phyloP scores from a whole-genome alignment of 2,797 vertebrate species.

The Gastrophryne carolinensis region DNA sequence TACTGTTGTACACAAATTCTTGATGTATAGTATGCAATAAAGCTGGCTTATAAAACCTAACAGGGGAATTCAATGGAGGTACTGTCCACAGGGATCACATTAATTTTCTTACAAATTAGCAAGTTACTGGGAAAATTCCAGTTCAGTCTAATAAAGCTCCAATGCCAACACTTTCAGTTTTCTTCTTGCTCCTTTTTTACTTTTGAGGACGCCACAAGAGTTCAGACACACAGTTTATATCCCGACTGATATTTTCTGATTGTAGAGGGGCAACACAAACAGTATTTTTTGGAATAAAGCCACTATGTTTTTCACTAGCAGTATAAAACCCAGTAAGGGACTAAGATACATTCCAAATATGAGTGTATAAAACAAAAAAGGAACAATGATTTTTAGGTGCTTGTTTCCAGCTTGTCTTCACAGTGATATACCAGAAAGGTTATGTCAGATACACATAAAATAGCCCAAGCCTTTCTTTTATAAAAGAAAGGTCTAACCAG shows the following conservation, averaged over 20 bases:
- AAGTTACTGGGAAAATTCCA: background rate
- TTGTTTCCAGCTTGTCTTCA: conserved; percentile 91
- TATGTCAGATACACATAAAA: conserved; percentile 78
- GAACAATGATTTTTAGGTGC: conserved; percentile 78
- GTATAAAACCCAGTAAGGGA: conserved; percentile 62
- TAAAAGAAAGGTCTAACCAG: conserved; percentile 74
- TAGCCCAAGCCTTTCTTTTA: conserved; percentile 81
- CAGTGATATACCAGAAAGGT: conserved; percentile 98
- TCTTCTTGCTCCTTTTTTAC: background rate
- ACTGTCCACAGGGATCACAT: background rate
- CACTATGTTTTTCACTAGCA: conserved; percentile 5
- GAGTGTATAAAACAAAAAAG: conserved; percentile 67
- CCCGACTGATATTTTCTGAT: too few relatives aligned
- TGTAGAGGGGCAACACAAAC: background rate
- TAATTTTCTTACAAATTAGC: too few relatives aligned
- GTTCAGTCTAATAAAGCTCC: background rate
- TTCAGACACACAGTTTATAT: too few relatives aligned
- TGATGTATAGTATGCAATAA: conserved; percentile 83
- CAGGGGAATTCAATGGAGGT: background rate
- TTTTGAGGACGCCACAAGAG: too few relatives aligned
- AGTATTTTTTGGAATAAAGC: background rate
- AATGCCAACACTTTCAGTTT: background rate
- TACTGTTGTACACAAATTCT: conserved; percentile 79
- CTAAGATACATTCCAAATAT: conserved; percentile 1
- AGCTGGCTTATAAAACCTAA: background rate